A percentile compares a stretch with the other conserved stretches of the same genome.
phyloP scores from a whole-genome alignment of 2,797 vertebrate genomes.

The Ispidina picta region DNA sequence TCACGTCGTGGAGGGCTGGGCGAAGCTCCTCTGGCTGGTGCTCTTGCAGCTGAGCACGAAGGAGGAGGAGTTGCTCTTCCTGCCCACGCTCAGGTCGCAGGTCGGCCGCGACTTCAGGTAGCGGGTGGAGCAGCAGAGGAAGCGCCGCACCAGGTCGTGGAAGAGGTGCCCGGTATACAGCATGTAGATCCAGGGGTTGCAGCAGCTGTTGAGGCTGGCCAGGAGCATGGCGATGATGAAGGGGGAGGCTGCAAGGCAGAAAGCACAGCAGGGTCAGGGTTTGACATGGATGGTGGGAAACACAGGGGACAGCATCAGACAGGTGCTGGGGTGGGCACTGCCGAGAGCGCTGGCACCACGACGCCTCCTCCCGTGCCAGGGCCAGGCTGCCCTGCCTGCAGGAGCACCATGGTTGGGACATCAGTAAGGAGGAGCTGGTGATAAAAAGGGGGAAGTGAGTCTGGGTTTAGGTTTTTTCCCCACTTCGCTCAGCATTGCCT shows the following conservation, averaged over 20 bases:
- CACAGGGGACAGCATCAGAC: not conserved
- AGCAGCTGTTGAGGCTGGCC: slow-evolving; percentile 98
- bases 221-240: slow-evolving; percentile 96
- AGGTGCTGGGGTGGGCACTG: fast-evolving
- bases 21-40: slow-evolving; percentile 86
- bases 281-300: fast-evolving
- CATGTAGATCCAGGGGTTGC: slow-evolving; percentile 99
- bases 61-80: slow-evolving; percentile 83
- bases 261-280: not conserved
- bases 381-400: not conserved
- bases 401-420: fast-evolving
- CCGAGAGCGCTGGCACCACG: fast-evolving
- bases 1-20: slow-evolving; percentile 80
- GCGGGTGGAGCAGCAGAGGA: slow-evolving; percentile 84
- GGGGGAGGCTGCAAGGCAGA: slow-evolving; percentile 80
- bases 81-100: slow-evolving; percentile 76
- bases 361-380: fast-evolving
- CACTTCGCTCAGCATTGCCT: fast-evolving
- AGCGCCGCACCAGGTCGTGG: slow-evolving; percentile 84
- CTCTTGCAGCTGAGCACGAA: slow-evolving; percentile 81
- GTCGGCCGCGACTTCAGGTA: slow-evolving; percentile 74
- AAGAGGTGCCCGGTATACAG: slow-evolving; percentile 95
- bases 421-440: no score
- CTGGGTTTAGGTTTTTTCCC: fast-evolving
- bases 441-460: fast-evolving